Conservation (phyloP, 2,113 vertebrate genomes). For the Amia ocellicauda region DNA sequence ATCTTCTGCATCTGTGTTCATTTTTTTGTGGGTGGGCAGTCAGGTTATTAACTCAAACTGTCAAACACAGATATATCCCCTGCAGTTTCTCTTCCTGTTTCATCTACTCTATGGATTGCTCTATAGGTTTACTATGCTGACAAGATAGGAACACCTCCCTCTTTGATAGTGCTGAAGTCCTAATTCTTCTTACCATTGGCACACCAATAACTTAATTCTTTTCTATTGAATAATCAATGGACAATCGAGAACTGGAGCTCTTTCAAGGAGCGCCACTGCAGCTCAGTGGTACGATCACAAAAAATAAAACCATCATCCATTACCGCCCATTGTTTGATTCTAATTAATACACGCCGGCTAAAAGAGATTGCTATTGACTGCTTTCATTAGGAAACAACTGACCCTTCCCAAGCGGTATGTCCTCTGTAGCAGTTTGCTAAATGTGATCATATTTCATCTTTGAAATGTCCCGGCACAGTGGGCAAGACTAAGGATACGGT, state of each 20-base stretch:
- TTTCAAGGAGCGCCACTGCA: slow-evolving; percentile 38
- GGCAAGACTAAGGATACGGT: slow-evolving; percentile 60
- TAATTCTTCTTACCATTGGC: no score
- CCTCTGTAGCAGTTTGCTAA: slow-evolving; percentile 68
- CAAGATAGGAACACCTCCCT: no score
- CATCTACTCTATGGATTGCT: no score
- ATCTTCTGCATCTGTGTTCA: no score
- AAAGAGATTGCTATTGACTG: slow-evolving; percentile 82
- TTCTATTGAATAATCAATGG: neutral
- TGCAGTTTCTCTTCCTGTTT: no score
- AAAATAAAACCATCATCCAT: slow-evolving; percentile 31
- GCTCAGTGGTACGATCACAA: slow-evolving; percentile 36
- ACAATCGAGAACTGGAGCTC: slow-evolving; percentile 23
- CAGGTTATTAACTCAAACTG: no score
- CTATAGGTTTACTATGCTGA: no score
- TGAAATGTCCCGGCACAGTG: slow-evolving; percentile 62
- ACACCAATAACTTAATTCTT: neutral
- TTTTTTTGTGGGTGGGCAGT: no score
- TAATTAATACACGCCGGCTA: slow-evolving; percentile 70
- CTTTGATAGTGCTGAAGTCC: no score
- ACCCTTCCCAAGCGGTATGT: slow-evolving; percentile 69
- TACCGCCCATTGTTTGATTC: slow-evolving; percentile 50
- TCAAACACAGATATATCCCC: no score
- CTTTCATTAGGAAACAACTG: slow-evolving; percentile 74
- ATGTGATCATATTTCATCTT: slow-evolving; percentile 75